phyloP scores from a whole-genome alignment of 2,797 vertebrate species.

The Alca torda region DNA sequence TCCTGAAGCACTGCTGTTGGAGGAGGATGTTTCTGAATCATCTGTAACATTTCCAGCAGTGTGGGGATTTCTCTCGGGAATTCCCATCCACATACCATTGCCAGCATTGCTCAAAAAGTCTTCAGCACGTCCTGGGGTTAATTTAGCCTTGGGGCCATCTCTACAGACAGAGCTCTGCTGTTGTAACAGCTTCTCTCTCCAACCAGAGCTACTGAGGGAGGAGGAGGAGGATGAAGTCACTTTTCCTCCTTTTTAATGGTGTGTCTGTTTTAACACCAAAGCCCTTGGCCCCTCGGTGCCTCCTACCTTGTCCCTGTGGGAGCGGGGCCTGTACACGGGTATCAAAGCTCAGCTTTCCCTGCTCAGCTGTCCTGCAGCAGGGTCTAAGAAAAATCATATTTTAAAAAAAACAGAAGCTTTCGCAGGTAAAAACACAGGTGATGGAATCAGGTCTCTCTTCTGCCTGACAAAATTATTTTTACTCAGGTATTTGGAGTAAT shows the following conservation, averaged over 20 bases:
- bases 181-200: neutral
- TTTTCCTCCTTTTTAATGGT: neutral
- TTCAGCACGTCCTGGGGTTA: neutral
- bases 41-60: neutral
- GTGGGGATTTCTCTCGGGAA: constrained; percentile 37
- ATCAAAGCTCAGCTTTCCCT: neutral
- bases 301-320: fast-evolving
- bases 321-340: neutral
- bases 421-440: neutral
- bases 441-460: neutral
- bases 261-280: neutral
- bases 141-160: neutral
- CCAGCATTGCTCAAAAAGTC: neutral
- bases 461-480: neutral
- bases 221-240: neutral
- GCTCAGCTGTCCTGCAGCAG: neutral
- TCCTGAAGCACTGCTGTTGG: neutral
- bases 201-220: constrained; percentile 10
- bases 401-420: neutral
- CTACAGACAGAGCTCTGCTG: neutral
- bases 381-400: neutral
- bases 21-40: constrained; percentile 18
- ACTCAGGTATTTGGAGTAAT: neutral
- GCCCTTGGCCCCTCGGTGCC: neutral
- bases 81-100: constrained; percentile 24